Percentiles rank a stretch among this genome's conserved stretches.
Conservation (phyloP, 2,888 invertebrate genomes). For the Drosophila austrosaltans region DNA sequence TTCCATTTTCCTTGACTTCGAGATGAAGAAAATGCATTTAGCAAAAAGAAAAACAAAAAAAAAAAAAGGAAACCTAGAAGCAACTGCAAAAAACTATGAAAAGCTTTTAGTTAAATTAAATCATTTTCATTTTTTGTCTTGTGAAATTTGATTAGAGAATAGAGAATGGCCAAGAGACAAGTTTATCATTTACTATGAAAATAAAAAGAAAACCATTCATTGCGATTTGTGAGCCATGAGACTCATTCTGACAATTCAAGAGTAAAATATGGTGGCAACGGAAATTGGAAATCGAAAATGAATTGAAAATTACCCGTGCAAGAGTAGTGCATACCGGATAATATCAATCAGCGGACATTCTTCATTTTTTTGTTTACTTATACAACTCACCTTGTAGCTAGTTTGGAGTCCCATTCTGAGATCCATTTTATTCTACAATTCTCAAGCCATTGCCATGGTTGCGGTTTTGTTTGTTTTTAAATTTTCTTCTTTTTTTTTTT, state of each 20-base stretch:
- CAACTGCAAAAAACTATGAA: conserved; percentile 48
- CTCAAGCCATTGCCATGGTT: conserved; percentile 1
- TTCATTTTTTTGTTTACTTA: conserved; percentile 76
- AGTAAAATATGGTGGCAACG: conserved; percentile 72
- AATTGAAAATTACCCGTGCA: conserved; percentile 30
- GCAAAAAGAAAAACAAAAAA: conserved; percentile 36
- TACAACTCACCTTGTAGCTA: conserved; percentile 41
- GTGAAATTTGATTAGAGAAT: background rate
- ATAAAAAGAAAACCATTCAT: background rate
- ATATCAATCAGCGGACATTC: conserved; percentile 77
- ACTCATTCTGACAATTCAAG: conserved; percentile 27
- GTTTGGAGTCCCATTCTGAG: background rate
- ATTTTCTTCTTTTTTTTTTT: conserved; percentile 12
- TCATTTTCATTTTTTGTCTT: conserved; percentile 44
- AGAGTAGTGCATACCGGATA: conserved; percentile 62
- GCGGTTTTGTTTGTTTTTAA: conserved; percentile 49
- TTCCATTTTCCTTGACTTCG: conserved; percentile 40
- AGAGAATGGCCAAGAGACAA: conserved; percentile 12
- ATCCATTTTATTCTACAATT: conserved; percentile 4
- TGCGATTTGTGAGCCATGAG: background rate
- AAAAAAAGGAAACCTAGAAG: conserved; percentile 28
- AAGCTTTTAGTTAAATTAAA: conserved; percentile 78
- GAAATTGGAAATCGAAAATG: conserved; percentile 44
- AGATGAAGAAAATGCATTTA: conserved; percentile 21
- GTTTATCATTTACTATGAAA: too few species aligned